A percentile compares a stretch with the other conserved stretches of the same genome.
These are phyloP conservation scores for Tipula unca DNA, from an alignment of 2,888 invertebrate genomes.

Conservation along the genomic window DNA sequence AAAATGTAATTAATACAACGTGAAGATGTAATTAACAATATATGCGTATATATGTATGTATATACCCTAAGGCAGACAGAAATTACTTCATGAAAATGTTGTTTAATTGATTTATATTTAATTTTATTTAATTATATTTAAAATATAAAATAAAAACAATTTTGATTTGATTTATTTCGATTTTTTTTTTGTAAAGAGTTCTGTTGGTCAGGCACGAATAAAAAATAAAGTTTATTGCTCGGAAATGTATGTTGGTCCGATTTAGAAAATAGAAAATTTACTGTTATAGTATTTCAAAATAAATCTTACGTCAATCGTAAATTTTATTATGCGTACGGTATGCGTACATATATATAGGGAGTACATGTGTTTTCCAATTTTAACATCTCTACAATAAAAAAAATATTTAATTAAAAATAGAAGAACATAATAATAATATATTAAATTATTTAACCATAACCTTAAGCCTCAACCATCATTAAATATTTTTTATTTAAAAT, in stretches of 20 bases:
- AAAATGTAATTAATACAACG: not conserved
- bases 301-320: not conserved
- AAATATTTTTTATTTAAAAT: not conserved
- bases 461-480: not conserved
- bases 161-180: not conserved
- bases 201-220: not conserved
- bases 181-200: not conserved
- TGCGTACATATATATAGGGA: not conserved
- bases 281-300: not conserved
- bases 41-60: not conserved
- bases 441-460: not conserved
- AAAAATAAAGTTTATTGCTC: not conserved
- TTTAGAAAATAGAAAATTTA: not conserved
- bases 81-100: not conserved
- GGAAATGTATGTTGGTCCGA: not conserved
- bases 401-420: not conserved
- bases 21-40: not conserved
- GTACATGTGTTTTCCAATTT: not conserved
- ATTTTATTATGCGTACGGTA: not conserved
- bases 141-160: not conserved
- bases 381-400: not conserved
- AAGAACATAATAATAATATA: not conserved
- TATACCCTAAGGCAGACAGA: not conserved
- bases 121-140: not conserved
- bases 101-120: not conserved